Evolutionary conservation across 2,113 vertebrate species (phyloP), one percentile per base, ranked within the genome.

Genomic region (Rissa tridactyla): DNA sequence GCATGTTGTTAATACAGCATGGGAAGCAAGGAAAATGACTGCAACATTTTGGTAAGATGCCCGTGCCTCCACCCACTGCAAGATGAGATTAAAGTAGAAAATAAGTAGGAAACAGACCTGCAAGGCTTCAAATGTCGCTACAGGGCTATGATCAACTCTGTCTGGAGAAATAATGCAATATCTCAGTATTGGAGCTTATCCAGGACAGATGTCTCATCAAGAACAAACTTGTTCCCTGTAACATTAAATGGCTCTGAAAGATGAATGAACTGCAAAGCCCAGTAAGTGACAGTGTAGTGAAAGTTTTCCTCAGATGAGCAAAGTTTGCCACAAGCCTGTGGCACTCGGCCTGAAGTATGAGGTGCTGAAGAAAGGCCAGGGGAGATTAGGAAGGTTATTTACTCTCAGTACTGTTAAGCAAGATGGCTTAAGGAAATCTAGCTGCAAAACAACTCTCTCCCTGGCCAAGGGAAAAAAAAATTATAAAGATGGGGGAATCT

Each of bases 331-430:
- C 44, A 69, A 80, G 46, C 54, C 38, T 5, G 3, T 86, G 72
- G 65, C 60, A 25, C 58, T 65, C 60, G 32, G 47, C 57, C 47
- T 7, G 8, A 69, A 34, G 57, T 64, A 82, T 1, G 1, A 75
- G 32, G 55, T 78, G 51, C 51, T 88, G 66, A 92, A 76, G 60
- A 76, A 90, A 55, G 61, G 18, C 66, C 49, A 44, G 46, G 32
- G 76, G 40, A 82, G 54, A 86, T 88, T 27, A 94, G 40, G 40
- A 54, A 80, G 34, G 40, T 94, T 76, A 36, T 93, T 95, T 93
- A 26, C 27, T 77, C 34, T 91, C 21, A 44, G 1, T 82, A 26
- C 13, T 73, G 23, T 77, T 93, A 80, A 90, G 54, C 61, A 86
- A 88, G 52, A 40, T 36, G 34, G 21, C 49, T 62, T 62, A 62